These are phyloP conservation scores for Aplidium turbinatum DNA, from an alignment of 23 tunicate species.

Conservation along the genomic window DNA sequence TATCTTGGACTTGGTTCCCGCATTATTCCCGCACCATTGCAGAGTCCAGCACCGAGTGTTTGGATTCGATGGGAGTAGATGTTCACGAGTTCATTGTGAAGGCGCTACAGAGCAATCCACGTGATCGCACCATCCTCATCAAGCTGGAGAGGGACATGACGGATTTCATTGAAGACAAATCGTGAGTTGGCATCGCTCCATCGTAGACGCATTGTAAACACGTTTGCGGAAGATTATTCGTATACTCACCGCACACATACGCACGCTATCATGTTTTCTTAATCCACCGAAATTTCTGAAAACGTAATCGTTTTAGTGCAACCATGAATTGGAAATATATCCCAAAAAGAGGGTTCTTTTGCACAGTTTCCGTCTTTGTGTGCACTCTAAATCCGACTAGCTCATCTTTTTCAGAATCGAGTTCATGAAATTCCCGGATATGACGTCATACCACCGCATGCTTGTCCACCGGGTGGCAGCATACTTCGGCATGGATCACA, in stretches of 20 bases:
- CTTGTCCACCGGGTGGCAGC: conserved; percentile 82
- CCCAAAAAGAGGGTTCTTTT: too few relatives aligned
- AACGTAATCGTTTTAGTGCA: too few relatives aligned
- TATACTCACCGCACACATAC: too few relatives aligned
- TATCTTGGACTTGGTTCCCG: too few relatives aligned
- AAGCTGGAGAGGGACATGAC: conserved; percentile 81
- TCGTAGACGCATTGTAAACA: background rate
- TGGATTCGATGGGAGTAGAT: conserved; percentile 77
- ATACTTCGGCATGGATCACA: conserved; percentile 80
- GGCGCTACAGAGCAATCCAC: conserved; percentile 52
- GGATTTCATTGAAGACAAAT: conserved; percentile 47
- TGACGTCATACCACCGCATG: conserved; percentile 90
- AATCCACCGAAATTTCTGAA: too few relatives aligned
- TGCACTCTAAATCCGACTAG: too few relatives aligned
- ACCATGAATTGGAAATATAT: too few relatives aligned
- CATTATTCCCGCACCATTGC: too few relatives aligned
- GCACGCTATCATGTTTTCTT: too few relatives aligned
- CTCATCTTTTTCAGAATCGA: conserved; percentile 55
- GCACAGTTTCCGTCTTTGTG: too few relatives aligned
- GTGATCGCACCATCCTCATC: conserved; percentile 69
- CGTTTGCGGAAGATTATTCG: too few relatives aligned
- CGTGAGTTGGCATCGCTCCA: conserved; percentile 29
- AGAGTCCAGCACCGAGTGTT: conserved; percentile 50
- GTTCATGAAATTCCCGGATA: conserved; percentile 77
- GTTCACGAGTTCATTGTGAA: conserved; percentile 71